Evolutionary conservation across 2,113 vertebrate genomes (phyloP).

Genomic region (Oncorhynchus clarkii): DNA sequence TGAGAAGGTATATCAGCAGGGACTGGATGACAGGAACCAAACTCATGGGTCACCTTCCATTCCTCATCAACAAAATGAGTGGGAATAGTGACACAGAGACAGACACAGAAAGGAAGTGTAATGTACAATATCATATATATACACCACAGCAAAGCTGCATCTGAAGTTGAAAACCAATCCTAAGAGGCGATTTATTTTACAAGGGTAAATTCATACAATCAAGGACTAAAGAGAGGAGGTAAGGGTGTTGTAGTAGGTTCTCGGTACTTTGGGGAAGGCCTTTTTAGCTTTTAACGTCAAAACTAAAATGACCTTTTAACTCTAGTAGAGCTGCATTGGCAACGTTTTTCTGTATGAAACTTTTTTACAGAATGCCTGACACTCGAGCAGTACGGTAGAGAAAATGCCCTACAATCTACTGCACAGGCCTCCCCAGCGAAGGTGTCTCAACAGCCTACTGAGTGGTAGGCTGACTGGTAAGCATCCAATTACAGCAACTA

Average conservation of each 20-base stretch:
- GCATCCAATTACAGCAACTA: conserved; percentile 82
- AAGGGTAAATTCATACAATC: conserved; percentile 98
- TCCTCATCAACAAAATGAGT: conserved; percentile 72
- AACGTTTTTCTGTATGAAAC: conserved; percentile 78
- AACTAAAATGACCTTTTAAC: conserved; percentile 91
- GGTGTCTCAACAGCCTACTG: conserved; percentile 81
- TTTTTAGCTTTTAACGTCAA: conserved; percentile 84
- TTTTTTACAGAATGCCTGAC: conserved; percentile 91
- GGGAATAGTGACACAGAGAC: conserved; percentile 83
- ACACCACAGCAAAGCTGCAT: conserved; percentile 93
- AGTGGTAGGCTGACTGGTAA: conserved; percentile 84
- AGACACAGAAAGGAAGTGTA: conserved; percentile 90
- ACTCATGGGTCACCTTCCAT: conserved; percentile 65
- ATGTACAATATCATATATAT: conserved; percentile 99
- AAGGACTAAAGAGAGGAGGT: conserved; percentile 98
- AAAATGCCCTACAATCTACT: conserved; percentile 98
- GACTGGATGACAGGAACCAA: conserved; percentile 59
- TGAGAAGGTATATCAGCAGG: conserved; percentile 59
- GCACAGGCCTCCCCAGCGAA: conserved; percentile 91
- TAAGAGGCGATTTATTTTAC: conserved; percentile 95
- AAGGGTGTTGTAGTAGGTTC: conserved; percentile 99
- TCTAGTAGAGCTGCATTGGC: conserved; percentile 80
- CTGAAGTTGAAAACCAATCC: conserved; percentile 99
- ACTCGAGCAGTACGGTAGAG: conserved; percentile 94
- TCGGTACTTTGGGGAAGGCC: conserved; percentile 99